Evolutionary conservation across 2,797 vertebrate species (phyloP).

Genomic region (Tenualosa thibaudeaui): DNA sequence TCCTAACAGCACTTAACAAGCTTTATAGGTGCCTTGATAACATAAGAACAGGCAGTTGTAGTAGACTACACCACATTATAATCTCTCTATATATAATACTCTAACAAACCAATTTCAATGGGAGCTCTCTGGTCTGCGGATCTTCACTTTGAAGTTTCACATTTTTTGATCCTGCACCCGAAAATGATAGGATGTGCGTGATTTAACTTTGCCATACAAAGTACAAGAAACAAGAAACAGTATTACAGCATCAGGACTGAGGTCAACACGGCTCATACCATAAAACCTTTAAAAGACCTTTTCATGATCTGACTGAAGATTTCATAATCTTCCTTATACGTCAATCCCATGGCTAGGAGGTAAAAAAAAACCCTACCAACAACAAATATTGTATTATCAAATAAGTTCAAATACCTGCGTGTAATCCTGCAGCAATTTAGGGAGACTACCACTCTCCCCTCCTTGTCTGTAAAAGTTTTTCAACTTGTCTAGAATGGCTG

Average conservation of each 20-base stretch:
- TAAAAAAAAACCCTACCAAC: not conserved
- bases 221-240: not conserved
- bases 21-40: not conserved
- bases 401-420: constrained; percentile 81
- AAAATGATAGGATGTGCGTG: too few relatives aligned
- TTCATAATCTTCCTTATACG: not conserved
- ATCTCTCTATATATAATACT: too few relatives aligned
- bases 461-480: constrained; percentile 82
- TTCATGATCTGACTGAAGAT: not conserved
- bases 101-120: too few relatives aligned
- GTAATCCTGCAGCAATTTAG: constrained; percentile 86
- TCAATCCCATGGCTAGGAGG: not conserved
- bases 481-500: constrained; percentile 84
- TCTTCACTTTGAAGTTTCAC: too few relatives aligned
- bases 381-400: constrained; percentile 19
- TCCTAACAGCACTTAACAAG: not conserved
- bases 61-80: too few relatives aligned
- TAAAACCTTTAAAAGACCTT: not conserved
- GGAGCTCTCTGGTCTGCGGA: too few relatives aligned
- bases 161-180: too few relatives aligned
- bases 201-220: not conserved
- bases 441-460: constrained; percentile 78
- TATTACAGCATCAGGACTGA: not conserved
- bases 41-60: not conserved
- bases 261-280: not conserved